Conservation (phyloP, 2,113 vertebrate species). For the Epinephelus fuscoguttatus region DNA sequence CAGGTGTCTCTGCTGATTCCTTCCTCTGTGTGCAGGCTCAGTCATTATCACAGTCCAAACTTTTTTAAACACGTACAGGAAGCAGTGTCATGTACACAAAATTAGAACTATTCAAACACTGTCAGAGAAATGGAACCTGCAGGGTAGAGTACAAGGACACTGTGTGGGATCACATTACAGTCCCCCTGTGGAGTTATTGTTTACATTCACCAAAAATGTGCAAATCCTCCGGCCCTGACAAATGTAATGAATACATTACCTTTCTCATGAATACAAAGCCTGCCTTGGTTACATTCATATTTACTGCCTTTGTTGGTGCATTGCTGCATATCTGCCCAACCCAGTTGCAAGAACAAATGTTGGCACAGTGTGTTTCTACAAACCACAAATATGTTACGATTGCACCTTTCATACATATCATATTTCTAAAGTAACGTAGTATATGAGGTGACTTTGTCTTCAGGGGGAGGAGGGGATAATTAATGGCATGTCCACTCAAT, state of each 20-base stretch:
- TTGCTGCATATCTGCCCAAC: background rate
- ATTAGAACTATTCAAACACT: background rate
- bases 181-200: background rate
- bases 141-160: background rate
- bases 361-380: no score
- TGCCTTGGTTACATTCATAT: background rate
- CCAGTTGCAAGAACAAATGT: no score
- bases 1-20: background rate
- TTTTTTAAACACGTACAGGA: background rate
- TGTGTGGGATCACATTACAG: background rate
- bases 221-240: no score
- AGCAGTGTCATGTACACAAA: background rate
- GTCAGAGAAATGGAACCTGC: background rate
- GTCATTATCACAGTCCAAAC: background rate
- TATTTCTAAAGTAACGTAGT: no score
- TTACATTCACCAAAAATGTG: background rate
- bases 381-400: no score
- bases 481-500: no score
- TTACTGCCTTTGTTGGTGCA: no score
- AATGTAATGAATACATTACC: background rate
- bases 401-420: no score
- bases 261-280: background rate
- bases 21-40: background rate
- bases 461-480: no score
- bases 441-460: no score